Evolutionary conservation across 2,797 vertebrate species (phyloP), one percentile per base, ranked within the genome.

Genomic region (Tauraco hartlaubi): DNA sequence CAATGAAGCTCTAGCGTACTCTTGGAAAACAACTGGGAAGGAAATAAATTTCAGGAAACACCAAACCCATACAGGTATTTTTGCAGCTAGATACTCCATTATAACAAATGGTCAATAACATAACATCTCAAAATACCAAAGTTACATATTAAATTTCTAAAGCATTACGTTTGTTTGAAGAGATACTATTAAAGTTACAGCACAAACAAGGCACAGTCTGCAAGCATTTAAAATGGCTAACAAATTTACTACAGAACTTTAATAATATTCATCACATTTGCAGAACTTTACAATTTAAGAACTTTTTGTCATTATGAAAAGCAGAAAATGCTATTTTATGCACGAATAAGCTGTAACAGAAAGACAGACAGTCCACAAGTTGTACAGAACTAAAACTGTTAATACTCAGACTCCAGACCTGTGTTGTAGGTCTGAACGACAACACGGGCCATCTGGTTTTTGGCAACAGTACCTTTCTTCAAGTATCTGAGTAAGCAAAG

Each of bases 361-460:
- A 94, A 91, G 59, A 58, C 12, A 8, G 3, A 54, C 3, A 79
- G 39, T 17, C 63, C 67, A 85, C 23, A 76, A 90, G 55, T 67
- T 31, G 25, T n/a, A 80, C 11, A 63, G 48, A 90, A 80, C 6
- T 58, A 37, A 44, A 76, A 37, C 25, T 37, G 11, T 37, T 67
- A 77, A 56, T 56, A 59, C 9, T 69, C 23, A 5, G 6, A 43
- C 39, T 66, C 26, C 52, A 58, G 64, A 48, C 9, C 25, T 49
- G 35, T 41, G 54, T 9, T 56, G 22, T 22, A 72, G 37, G 12
- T 31, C 29, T 0, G 19, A 90, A 19, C 10, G 18, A 82, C 73
- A 72, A 62, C 8, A 39, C 0, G 0, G 9, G 5, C 28, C 58
- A 66, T 5, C 16, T 79, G 28, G 1, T 5, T 76, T 74, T 69